Base-by-base conservation (phyloP, 2,888 invertebrate genomes). In the Adelognathus sp. region DNA sequence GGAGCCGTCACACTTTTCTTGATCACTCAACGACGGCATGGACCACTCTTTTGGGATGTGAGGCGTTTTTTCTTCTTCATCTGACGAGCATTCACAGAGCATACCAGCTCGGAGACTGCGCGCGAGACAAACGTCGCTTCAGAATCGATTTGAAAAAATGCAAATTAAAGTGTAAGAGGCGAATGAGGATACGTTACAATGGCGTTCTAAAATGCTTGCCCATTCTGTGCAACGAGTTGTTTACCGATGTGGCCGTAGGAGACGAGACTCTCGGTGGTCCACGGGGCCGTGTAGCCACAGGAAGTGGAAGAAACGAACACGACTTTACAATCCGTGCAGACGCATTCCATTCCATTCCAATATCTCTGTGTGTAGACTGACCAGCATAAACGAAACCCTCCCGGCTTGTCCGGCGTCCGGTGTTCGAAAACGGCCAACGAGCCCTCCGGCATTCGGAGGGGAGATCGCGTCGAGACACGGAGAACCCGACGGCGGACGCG, bases 271-370 rank as follows among this genome's bases (percentile, higher is more conserved):
- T 82, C 84, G 88, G 89, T 88, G 89, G 88, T 89, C 89, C 83
- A 75, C n/a, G n/a, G n/a, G n/a, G 60, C 61, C 79, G 36, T 81
- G 69, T 79, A 85, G 85, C 60, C 63, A 39, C 70, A 78, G 77
- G 81, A 77, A 64, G 84, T 87, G 84, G 84, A 82, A 84, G 86
- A 84, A 69, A 67, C 82, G 81, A 78, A 86, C 84, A 83, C 81
- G 82, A 87, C 87, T 88, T 86, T 87, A 85, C 88, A 91, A 90
- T 90, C 89, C 85, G 88, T 88, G 88, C 89, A 85, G 89, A 86
- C 89, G 84, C 90, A 91, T 90, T 90, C 90, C 90, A 90, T 89
- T 86, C 88, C 86, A 71, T n/a, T n/a, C n/a, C n/a, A n/a, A n/a
- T n/a, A n/a, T n/a, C n/a, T n/a, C 77, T 71, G 63, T 33, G 66